Base-by-base conservation (phyloP, 1,140 invertebrate species). In the Polypedilum pembai region DNA sequence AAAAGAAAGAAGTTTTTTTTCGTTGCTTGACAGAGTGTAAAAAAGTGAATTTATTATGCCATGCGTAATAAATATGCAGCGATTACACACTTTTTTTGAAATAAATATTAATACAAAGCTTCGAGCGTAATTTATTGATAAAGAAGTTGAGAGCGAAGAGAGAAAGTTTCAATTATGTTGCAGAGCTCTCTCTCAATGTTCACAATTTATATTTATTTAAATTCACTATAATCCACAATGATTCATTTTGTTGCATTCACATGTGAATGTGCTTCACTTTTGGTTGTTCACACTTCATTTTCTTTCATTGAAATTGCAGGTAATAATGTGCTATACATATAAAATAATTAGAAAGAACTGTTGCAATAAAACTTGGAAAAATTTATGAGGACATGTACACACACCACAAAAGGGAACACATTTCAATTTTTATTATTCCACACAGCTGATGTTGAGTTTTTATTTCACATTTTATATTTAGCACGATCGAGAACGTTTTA, bases 271-370 rank as follows among this genome's bases (percentile, higher is more conserved):
- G 69, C 15, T 24, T 73, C 33, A 33, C 69, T 73, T 24, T 24
- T 73, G 7, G 69, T 33, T 73, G 69, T 73, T 73, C 69, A 33
- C 66, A 73, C 69, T 33, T 73, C 69, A 33, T 24, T 40, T 12
- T 73, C 20, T 33, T 18, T 15, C 69, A 45, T 56, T 56, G n/a
- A n/a, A n/a, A 4, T 33, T 33, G 10, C 45, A 56, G n/a, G 45
- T 73, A 21, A 24, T 40, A 8, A 33, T 33, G 21, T 24, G 69
- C 21, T 10, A 33, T n/a, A 33, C 5, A 33, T 33, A 73, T 20
- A 21, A 73, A n/a, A 40, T 73, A 73, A 73, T 33, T 33, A 73
- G 33, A 24, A 3, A 33, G 24, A 33, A 33, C n/a, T 33, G 24
- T 33, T 33, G 24, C 24, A 33, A 33, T 33, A 33, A 33, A 33